These are phyloP conservation scores for Aix galericulata DNA, from an alignment of 2,113 vertebrate species.

Conservation along the genomic window DNA sequence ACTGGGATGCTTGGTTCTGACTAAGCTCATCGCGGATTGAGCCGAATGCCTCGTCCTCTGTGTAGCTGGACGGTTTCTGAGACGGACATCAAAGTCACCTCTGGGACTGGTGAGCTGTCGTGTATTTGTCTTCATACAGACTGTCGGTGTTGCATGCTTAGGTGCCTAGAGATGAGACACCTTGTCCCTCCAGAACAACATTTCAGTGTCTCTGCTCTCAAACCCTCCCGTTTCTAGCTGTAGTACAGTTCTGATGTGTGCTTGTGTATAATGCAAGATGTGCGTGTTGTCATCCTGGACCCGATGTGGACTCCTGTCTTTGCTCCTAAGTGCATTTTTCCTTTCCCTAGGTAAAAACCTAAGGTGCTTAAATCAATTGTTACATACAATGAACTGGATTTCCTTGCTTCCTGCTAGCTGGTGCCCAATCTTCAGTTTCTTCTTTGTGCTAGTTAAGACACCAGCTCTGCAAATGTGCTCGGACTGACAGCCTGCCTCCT, in stretches of 20 bases:
- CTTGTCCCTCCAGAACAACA: neutral
- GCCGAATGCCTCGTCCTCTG: neutral
- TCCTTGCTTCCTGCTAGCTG: neutral
- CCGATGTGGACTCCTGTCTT: neutral
- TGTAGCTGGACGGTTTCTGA: neutral
- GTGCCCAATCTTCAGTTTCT: neutral
- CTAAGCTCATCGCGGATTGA: rapidly evolving
- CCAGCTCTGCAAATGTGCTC: neutral
- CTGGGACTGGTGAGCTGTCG: neutral
- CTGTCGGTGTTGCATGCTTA: neutral
- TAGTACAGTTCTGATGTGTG: neutral
- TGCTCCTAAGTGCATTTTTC: neutral
- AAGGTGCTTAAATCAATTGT: neutral
- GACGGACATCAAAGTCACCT: neutral
- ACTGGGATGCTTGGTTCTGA: neutral
- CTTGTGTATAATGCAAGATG: neutral
- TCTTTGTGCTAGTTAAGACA: neutral
- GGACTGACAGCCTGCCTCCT: neutral
- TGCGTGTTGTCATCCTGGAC: neutral
- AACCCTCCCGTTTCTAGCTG: neutral
- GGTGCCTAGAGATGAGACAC: neutral
- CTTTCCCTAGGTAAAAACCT: neutral
- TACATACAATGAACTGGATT: neutral
- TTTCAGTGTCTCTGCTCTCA: neutral
- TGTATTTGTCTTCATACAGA: neutral